Conservation (phyloP, 2,888 invertebrate species). For the Saturnia japonica region DNA sequence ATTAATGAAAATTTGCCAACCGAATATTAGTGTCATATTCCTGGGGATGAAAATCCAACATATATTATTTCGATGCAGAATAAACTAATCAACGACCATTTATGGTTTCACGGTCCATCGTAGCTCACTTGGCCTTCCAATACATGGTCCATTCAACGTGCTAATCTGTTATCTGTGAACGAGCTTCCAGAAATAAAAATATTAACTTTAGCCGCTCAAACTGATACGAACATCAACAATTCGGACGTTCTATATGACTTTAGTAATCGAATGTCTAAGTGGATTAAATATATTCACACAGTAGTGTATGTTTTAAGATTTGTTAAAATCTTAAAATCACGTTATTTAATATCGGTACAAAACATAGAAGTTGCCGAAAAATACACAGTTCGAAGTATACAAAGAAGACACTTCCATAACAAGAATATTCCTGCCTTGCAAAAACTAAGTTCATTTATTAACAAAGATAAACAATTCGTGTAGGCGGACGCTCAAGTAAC, state of each 20-base stretch:
- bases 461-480: too few species aligned
- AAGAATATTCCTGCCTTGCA: too few species aligned
- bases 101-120: neutral
- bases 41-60: neutral
- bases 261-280: too few species aligned
- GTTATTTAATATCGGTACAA: neutral
- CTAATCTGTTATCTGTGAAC: neutral
- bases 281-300: too few species aligned
- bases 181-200: neutral
- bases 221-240: neutral
- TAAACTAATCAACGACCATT: neutral
- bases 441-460: too few species aligned
- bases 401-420: conserved; percentile 1
- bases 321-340: neutral
- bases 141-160: neutral
- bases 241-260: too few species aligned
- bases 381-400: neutral
- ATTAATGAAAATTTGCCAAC: too few species aligned
- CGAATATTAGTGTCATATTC: conserved; percentile 4
- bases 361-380: neutral
- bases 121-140: neutral
- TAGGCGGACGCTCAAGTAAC: too few species aligned
- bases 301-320: too few species aligned
- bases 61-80: neutral
- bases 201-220: neutral